phyloP scores from a whole-genome alignment of 1,140 invertebrate genomes.

The Mesaphorura yosii region DNA sequence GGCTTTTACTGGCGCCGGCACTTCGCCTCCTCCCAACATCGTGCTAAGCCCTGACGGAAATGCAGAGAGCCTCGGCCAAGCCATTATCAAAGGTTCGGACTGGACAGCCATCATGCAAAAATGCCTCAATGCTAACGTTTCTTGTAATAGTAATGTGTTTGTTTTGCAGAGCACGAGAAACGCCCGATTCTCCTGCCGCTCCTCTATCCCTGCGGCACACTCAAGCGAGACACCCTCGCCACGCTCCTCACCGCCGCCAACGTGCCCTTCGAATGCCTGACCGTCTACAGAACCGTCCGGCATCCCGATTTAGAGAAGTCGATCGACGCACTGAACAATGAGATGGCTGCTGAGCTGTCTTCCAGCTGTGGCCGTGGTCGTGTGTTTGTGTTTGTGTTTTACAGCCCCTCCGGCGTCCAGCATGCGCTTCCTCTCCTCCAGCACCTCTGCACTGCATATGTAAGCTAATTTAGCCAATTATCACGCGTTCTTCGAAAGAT shows the following conservation, averaged over 20 bases:
- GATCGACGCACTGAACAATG: neutral
- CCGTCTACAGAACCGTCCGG: slow-evolving; percentile 13
- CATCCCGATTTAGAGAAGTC: slow-evolving; percentile 8
- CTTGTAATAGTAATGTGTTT: neutral
- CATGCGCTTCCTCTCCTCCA: slow-evolving; percentile 2
- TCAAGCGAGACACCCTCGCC: slow-evolving; percentile 14
- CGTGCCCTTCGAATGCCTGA: neutral
- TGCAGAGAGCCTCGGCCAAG: slow-evolving; percentile 3
- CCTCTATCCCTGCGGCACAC: slow-evolving; percentile 15
- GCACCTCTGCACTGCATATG: neutral
- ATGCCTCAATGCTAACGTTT: neutral
- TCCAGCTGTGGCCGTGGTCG: neutral
- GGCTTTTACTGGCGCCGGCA: neutral
- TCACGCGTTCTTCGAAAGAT: neutral
- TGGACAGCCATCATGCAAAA: neutral
- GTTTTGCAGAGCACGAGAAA: neutral
- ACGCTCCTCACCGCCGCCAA: neutral
- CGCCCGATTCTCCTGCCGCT: slow-evolving; percentile 1
- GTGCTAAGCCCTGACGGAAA: slow-evolving; percentile 6
- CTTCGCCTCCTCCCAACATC: neutral
- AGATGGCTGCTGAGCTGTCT: neutral
- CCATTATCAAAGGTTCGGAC: slow-evolving; percentile 9
- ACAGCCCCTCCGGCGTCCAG: slow-evolving; percentile 17
- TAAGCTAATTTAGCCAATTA: neutral
- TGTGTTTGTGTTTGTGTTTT: slow-evolving; percentile 13